Evolutionary conservation across 2,888 invertebrate genomes (phyloP).

Genomic region (Phymatocera aterrima): DNA sequence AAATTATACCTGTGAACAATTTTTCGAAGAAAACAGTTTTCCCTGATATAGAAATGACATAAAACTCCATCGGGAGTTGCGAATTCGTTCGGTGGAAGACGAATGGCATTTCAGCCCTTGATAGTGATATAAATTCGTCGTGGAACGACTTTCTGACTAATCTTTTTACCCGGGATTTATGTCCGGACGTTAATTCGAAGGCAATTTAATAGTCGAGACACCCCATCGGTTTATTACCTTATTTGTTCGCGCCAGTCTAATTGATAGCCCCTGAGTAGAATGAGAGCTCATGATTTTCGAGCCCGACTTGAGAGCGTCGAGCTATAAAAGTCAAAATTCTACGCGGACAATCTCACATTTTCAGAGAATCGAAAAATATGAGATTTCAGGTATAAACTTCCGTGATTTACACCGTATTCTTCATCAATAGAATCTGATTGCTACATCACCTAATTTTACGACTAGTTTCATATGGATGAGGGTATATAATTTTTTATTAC

Average conservation of each 20-base stretch:
- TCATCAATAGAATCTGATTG: not conserved
- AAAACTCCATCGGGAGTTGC: slow-evolving; percentile 27
- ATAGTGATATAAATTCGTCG: slow-evolving; percentile 49
- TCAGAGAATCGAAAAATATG: not conserved
- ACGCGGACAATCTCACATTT: not conserved
- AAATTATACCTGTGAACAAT: too few relatives aligned
- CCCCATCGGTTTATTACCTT: slow-evolving; percentile 57
- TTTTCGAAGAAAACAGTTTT: too few relatives aligned
- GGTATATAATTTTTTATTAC: not conserved
- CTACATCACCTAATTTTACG: not conserved
- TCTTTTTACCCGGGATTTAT: slow-evolving; percentile 54
- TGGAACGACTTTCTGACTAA: slow-evolving; percentile 53
- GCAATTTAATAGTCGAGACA: slow-evolving; percentile 53
- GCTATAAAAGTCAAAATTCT: slow-evolving; percentile 26
- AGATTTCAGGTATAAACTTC: not conserved
- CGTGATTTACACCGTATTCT: not conserved
- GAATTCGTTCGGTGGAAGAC: slow-evolving; percentile 29
- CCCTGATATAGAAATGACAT: slow-evolving; percentile 3
- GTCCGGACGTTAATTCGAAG: slow-evolving; percentile 54
- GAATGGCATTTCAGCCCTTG: slow-evolving; percentile 31
- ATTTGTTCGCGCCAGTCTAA: slow-evolving; percentile 59
- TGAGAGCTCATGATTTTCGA: slow-evolving; percentile 45
- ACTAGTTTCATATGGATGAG: too few relatives aligned
- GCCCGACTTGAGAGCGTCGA: not conserved
- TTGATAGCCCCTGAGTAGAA: slow-evolving; percentile 26